Conservation (phyloP, 2,888 invertebrate genomes). For the Junonia oenone region DNA sequence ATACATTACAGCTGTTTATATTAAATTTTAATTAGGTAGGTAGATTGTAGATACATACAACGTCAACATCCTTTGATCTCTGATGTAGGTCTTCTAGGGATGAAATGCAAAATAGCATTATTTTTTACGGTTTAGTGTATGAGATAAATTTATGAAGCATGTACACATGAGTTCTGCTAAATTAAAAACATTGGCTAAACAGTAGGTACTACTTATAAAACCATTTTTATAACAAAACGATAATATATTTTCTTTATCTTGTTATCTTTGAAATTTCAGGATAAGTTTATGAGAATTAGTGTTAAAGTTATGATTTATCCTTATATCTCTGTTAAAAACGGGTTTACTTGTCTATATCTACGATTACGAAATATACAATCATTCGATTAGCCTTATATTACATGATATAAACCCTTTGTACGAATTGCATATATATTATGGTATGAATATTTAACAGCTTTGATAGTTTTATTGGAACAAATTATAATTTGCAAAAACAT, state of each 20-base stretch:
- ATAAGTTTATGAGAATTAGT: too few species aligned
- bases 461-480: not conserved
- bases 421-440: conserved; percentile 3
- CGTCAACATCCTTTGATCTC: not conserved
- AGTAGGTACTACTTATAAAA: not conserved
- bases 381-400: too few species aligned
- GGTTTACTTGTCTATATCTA: too few species aligned
- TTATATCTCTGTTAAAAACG: too few species aligned
- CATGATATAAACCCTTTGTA: too few species aligned
- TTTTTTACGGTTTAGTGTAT: conserved; percentile 2
- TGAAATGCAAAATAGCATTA: conserved; percentile 8
- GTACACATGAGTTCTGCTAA: not conserved
- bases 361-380: too few species aligned
- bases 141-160: not conserved
- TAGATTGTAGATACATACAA: not conserved
- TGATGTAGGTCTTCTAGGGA: conserved; percentile 2
- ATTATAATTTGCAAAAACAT: not conserved
- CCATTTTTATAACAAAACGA: too few species aligned
- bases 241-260: too few species aligned
- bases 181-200: not conserved
- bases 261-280: not conserved
- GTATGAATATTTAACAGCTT: not conserved
- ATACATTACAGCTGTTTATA: not conserved
- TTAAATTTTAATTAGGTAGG: not conserved
- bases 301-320: too few species aligned